phyloP scores from a whole-genome alignment of 2,888 invertebrate genomes.

The Perdita meconis region DNA sequence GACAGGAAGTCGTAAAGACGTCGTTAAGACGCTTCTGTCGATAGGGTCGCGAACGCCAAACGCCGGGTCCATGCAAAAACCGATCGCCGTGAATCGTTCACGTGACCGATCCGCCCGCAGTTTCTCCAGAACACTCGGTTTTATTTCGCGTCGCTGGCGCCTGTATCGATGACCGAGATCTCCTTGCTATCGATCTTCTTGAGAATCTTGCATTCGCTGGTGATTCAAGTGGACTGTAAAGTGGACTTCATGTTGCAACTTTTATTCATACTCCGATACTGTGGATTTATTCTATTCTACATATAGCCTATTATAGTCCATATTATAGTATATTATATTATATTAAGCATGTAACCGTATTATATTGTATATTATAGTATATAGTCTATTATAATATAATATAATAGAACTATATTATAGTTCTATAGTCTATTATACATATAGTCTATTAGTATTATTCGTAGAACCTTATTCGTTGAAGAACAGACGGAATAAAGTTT shows the following conservation, averaged over 20 bases:
- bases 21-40: conserved; percentile 24
- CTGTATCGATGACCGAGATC: conserved; percentile 13
- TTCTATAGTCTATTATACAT: too few species aligned
- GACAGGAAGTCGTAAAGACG: conserved; percentile 46
- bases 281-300: too few species aligned
- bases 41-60: conserved; percentile 4
- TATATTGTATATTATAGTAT: too few species aligned
- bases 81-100: not conserved
- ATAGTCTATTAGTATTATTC: too few species aligned
- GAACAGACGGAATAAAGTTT: too few species aligned
- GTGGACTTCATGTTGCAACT: not conserved
- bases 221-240: not conserved
- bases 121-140: conserved; percentile 1
- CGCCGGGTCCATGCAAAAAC: not conserved
- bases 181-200: not conserved
- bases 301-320: too few species aligned
- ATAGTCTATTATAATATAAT: too few species aligned
- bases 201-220: not conserved
- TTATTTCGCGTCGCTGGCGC: not conserved
- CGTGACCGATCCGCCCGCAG: conserved; percentile 4
- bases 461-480: too few species aligned
- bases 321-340: too few species aligned
- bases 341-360: too few species aligned
- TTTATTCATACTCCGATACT: not conserved
- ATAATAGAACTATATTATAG: too few species aligned